Percentiles rank a stretch among this genome's conserved stretches.
These are phyloP conservation scores for Cyanoderma ruficeps DNA, from an alignment of 2,113 vertebrate genomes.

Conservation along the genomic window DNA sequence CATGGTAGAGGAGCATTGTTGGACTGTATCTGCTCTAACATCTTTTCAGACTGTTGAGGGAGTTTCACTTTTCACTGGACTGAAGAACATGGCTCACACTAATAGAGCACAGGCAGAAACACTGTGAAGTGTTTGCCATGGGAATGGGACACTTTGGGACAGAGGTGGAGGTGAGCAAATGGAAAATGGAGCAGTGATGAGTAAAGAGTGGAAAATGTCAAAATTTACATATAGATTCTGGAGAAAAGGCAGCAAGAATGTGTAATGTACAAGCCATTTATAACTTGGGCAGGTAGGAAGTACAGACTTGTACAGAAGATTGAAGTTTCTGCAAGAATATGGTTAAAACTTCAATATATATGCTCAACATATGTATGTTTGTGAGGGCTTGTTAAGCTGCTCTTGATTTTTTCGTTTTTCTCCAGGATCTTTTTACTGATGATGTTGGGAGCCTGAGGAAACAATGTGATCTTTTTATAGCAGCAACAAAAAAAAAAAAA, in stretches of 20 bases:
- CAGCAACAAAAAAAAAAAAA: not conserved
- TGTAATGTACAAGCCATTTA: not conserved
- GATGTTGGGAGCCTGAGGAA: not conserved
- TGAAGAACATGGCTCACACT: not conserved
- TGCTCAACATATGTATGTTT: rapidly evolving
- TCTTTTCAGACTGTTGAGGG: not conserved
- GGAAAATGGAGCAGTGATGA: not conserved
- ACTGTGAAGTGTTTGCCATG: not conserved
- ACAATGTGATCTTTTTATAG: conserved; percentile 25
- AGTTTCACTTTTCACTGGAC: not conserved
- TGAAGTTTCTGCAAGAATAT: not conserved
- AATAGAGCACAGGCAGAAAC: not conserved
- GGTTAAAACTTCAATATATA: not conserved
- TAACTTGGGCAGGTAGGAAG: not conserved
- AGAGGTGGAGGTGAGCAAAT: not conserved
- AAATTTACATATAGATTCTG: not conserved
- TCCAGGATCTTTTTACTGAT: not conserved
- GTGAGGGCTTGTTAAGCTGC: not conserved
- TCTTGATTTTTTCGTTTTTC: not conserved
- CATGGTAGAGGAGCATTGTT: not conserved
- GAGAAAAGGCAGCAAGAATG: not conserved
- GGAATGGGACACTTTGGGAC: not conserved
- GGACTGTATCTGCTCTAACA: not conserved
- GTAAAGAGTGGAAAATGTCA: not conserved
- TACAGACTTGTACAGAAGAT: not conserved